A percentile compares a stretch with the other conserved stretches of the same genome.
These are phyloP conservation scores for Solenodon paradoxus DNA, from an alignment of 2,113 vertebrate species.

Conservation along the genomic window DNA sequence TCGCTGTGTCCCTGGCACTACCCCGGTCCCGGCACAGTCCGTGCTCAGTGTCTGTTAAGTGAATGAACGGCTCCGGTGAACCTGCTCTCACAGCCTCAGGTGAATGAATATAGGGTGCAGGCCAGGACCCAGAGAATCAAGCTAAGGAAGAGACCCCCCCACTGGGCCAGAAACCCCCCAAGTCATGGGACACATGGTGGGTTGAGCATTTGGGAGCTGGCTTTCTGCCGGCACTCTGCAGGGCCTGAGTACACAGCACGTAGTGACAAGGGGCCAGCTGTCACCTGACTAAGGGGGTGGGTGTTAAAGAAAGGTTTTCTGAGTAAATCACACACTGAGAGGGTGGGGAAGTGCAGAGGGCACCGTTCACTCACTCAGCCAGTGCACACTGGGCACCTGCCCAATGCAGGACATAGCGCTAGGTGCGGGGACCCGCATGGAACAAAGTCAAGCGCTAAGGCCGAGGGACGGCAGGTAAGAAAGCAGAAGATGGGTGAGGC, in stretches of 20 bases:
- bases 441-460: rapidly evolving
- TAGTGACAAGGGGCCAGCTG: too few species aligned
- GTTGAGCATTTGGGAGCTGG: too few species aligned
- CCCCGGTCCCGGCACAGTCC: rapidly evolving
- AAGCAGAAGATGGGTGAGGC: neutral
- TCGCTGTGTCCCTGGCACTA: rapidly evolving
- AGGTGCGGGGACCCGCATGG: rapidly evolving
- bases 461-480: neutral
- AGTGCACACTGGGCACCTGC: neutral
- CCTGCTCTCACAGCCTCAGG: neutral
- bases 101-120: neutral
- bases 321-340: neutral
- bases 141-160: neutral
- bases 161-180: rapidly evolving
- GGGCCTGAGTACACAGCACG: neutral
- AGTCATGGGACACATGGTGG: too few species aligned
- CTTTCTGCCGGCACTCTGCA: neutral
- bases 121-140: neutral
- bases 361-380: too few species aligned
- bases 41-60: neutral
- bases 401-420: rapidly evolving
- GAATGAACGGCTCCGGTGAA: neutral
- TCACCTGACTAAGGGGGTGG: neutral
- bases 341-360: neutral
- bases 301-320: neutral